A percentile compares a stretch with the other conserved stretches of the same genome.
These are phyloP conservation scores for Pyrrhia umbra DNA, from an alignment of 2,888 invertebrate genomes.

Conservation along the genomic window DNA sequence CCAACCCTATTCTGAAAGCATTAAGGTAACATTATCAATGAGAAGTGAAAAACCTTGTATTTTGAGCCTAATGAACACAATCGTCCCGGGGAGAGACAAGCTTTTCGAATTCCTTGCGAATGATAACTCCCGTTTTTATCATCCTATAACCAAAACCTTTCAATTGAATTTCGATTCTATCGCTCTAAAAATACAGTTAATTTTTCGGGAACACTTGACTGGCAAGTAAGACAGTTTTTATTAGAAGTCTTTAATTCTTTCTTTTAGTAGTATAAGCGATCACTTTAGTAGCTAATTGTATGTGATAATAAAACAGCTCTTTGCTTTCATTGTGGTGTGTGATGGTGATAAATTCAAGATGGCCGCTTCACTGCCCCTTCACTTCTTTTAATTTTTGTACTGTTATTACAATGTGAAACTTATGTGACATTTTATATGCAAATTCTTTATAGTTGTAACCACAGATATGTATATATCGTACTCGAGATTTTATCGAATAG, in stretches of 20 bases:
- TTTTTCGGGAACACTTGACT: neutral
- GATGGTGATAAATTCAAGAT: slow-evolving; percentile 3
- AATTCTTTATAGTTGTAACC: too few species aligned
- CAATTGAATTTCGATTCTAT: slow-evolving; percentile 14
- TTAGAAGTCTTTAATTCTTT: slow-evolving; percentile 7
- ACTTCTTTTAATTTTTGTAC: neutral
- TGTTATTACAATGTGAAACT: too few species aligned
- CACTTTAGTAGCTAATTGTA: slow-evolving; percentile 46
- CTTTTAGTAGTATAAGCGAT: slow-evolving; percentile 35
- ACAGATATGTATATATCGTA: too few species aligned
- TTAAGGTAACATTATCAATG: slow-evolving; percentile 45
- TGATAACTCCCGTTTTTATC: slow-evolving; percentile 15
- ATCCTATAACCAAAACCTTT: neutral
- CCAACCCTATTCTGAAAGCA: slow-evolving; percentile 31
- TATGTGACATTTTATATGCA: too few species aligned
- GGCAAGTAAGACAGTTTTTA: neutral
- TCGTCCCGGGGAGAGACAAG: slow-evolving; percentile 47
- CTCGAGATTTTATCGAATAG: too few species aligned
- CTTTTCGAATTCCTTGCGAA: slow-evolving; percentile 51
- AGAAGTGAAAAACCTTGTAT: slow-evolving; percentile 57
- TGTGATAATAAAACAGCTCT: slow-evolving; percentile 45
- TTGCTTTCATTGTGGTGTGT: slow-evolving; percentile 28
- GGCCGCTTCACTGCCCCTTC: neutral
- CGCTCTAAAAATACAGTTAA: accelerated
- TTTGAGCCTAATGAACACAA: slow-evolving; percentile 54